phyloP scores from a whole-genome alignment of 2,888 invertebrate genomes.

The Prosapia bicincta region DNA sequence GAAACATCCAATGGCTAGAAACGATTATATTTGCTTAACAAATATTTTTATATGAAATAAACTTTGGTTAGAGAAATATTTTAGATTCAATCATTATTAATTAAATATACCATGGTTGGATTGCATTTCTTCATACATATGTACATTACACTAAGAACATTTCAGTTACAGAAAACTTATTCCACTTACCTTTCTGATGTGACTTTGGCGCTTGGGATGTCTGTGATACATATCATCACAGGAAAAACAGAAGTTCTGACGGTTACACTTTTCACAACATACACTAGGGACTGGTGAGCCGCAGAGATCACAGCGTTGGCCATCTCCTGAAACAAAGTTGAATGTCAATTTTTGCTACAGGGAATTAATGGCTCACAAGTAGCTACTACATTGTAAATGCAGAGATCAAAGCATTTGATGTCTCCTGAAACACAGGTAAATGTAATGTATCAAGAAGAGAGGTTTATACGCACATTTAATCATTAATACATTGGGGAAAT shows the following conservation, averaged over 20 bases:
- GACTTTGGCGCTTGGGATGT: constrained; percentile 82
- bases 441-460: too few species aligned
- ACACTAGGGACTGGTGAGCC: constrained; percentile 79
- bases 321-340: constrained; percentile 48
- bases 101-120: too few species aligned
- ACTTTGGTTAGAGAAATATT: neutral
- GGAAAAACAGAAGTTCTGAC: constrained; percentile 81
- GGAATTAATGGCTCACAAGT: too few species aligned
- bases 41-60: neutral
- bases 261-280: constrained; percentile 76
- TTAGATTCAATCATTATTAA: too few species aligned
- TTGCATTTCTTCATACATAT: too few species aligned
- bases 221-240: constrained; percentile 95
- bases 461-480: too few species aligned
- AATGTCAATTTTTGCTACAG: neutral
- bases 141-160: too few species aligned
- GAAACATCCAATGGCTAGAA: constrained; percentile 29
- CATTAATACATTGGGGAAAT: too few species aligned
- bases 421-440: too few species aligned
- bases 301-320: constrained; percentile 77
- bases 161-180: too few species aligned
- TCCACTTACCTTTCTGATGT: constrained; percentile 70
- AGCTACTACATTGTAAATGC: too few species aligned
- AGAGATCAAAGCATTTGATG: too few species aligned
- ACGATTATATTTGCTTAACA: neutral